Evolutionary conservation across 2,113 vertebrate genomes (phyloP).

Genomic region (human): GRCh38 chr9:133603001-133603500

Average conservation of each 20-base stretch:
- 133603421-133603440: not conserved
- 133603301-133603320: not conserved
- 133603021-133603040: accelerated
- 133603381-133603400: accelerated
- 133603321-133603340: accelerated
- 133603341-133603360: not conserved
- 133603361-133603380: accelerated
- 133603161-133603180: not conserved
- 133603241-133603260: accelerated
- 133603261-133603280: accelerated
- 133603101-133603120: not conserved
- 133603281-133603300: accelerated
- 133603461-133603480: accelerated
- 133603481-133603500: not conserved
- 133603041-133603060: not conserved
- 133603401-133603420: accelerated
- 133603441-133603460: accelerated
- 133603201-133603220: not conserved
- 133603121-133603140: not conserved
- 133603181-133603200: not conserved
- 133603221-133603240: accelerated
- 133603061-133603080: not conserved
- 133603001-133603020: accelerated
- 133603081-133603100: not conserved
- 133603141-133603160: not conserved